Percentiles rank a stretch among this genome's conserved stretches.
phyloP scores from a whole-genome alignment of 2,113 vertebrate species.

The Lepus americanus region DNA sequence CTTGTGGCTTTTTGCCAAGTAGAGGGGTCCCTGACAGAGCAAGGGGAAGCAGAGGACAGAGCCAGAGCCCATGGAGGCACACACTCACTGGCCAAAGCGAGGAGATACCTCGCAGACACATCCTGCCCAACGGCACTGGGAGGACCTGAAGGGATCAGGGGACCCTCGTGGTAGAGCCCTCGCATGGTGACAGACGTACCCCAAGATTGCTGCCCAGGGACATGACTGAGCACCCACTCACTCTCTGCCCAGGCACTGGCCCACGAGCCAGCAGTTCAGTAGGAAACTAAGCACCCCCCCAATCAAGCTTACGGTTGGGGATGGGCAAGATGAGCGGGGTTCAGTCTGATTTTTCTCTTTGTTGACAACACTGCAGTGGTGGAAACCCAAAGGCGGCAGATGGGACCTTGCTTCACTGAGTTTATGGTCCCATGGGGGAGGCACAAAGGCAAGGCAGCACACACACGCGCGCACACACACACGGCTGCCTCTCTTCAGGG shows the following conservation, averaged over 20 bases:
- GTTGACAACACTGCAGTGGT: neutral
- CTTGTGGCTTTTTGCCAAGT: constrained; percentile 40
- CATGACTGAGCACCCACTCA: neutral
- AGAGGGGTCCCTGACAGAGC: neutral
- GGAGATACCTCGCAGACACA: neutral
- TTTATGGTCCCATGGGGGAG: neutral
- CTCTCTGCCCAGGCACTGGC: neutral
- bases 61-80: neutral
- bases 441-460: neutral
- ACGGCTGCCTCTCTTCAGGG: neutral
- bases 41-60: constrained; percentile 8
- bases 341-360: neutral
- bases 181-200: neutral
- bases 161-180: neutral
- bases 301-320: neutral
- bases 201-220: neutral
- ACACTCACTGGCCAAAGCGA: neutral
- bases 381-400: neutral
- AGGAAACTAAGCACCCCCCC: neutral
- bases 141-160: neutral
- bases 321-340: neutral
- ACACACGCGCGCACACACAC: accelerated
- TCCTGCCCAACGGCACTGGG: neutral
- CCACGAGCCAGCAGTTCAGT: neutral
- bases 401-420: neutral